These are phyloP conservation scores for Oegoconia quadripuncta DNA, from an alignment of 2,888 invertebrate species.

Conservation along the genomic window DNA sequence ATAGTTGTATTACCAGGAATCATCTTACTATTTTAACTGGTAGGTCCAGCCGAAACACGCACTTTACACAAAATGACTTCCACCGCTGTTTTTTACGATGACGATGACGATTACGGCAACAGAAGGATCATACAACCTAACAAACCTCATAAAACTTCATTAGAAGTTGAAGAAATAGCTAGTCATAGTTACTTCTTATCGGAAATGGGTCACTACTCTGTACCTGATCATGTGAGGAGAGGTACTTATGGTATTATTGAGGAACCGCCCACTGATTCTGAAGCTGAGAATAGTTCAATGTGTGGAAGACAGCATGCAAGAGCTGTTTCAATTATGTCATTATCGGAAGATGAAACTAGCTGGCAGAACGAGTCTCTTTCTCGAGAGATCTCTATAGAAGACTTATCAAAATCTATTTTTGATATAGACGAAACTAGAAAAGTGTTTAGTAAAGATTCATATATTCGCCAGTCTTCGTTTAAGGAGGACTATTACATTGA, in stretches of 20 bases:
- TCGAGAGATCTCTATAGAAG: conserved; percentile 79
- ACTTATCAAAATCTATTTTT: conserved; percentile 73
- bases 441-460: conserved; percentile 72
- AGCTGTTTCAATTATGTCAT: conserved; percentile 82
- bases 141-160: conserved; percentile 71
- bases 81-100: conserved; percentile 77
- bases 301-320: conserved; percentile 52
- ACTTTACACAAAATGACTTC: conserved; percentile 83
- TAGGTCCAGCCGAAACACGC: conserved; percentile 84
- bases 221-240: conserved; percentile 65
- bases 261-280: conserved; percentile 73
- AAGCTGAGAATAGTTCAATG: conserved; percentile 65
- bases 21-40: conserved; percentile 71
- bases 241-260: conserved; percentile 72
- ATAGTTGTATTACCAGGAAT: conserved; percentile 38
- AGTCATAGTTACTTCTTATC: conserved; percentile 79
- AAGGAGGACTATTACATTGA: conserved; percentile 68
- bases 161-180: conserved; percentile 80
- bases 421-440: conserved; percentile 73
- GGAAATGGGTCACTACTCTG: conserved; percentile 68
- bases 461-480: conserved; percentile 65
- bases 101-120: conserved; percentile 55
- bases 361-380: conserved; percentile 76
- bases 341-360: conserved; percentile 82
- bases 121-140: conserved; percentile 66